Conservation (phyloP, 2,888 invertebrate species). For the Tricholauxania praeusta region DNA sequence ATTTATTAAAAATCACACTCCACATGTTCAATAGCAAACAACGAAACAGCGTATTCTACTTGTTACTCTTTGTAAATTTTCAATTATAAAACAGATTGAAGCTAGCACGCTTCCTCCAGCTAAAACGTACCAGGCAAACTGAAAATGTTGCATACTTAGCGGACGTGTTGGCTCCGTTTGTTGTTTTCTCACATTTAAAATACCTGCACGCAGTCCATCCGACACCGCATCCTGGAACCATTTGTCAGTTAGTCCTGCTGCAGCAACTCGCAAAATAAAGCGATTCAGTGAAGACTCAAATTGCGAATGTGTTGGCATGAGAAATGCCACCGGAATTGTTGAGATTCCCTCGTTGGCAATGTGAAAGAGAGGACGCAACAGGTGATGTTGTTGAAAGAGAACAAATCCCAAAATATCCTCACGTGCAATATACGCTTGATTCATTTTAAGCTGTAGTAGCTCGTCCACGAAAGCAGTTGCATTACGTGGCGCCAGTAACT, state of each 20-base stretch:
- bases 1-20: not conserved
- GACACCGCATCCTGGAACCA: conserved; percentile 48
- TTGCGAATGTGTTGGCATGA: conserved; percentile 52
- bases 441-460: conserved; percentile 30
- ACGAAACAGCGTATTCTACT: conserved; percentile 45
- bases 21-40: conserved; percentile 38
- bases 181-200: conserved; percentile 40
- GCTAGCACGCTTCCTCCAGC: conserved; percentile 42
- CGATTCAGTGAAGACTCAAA: conserved; percentile 51
- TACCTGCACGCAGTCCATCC: conserved; percentile 47
- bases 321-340: conserved; percentile 51
- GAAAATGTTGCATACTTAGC: conserved; percentile 50
- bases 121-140: conserved; percentile 53
- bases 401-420: conserved; percentile 51
- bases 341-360: conserved; percentile 49
- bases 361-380: conserved; percentile 48
- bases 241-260: conserved; percentile 51
- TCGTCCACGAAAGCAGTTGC: conserved; percentile 38
- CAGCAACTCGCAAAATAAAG: conserved; percentile 48
- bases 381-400: conserved; percentile 50
- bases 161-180: conserved; percentile 35
- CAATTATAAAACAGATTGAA: conserved; percentile 39
- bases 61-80: conserved; percentile 40
- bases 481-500: conserved; percentile 44
- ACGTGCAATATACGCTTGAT: conserved; percentile 46